Base-by-base conservation (phyloP, 2,888 invertebrate species). In the Ectropis crepuscularia region DNA sequence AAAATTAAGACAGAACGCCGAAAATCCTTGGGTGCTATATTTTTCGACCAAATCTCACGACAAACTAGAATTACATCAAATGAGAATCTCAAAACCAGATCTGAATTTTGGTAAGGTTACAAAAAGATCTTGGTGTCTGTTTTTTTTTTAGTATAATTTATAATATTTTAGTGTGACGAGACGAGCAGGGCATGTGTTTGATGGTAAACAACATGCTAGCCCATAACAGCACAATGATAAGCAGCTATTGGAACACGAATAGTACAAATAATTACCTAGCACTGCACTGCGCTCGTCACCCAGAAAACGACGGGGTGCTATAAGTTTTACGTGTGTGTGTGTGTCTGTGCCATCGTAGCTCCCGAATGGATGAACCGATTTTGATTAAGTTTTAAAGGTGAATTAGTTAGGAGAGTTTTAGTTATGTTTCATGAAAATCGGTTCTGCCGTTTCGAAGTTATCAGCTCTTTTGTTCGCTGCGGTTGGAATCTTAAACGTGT, bases 71-170 rank as follows among this genome's bases (percentile, higher is more conserved):
- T 66, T 88, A 79, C 92, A 81, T 85, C 94, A 80, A 77, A 96
- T 69, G 93, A 93, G 77, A 85, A 90, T 68, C 79, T 90, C 78
- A 2, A 81, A 85, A 53, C 81, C 86, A 5, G 85, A 94, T 54
- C 95, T 96, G 83, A 84, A 95, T 82, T 96, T 96, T 84, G 91
- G 86, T 88, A 76, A 81, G 81, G 73, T 50, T 45, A 28, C 16
- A 28, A 28, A 28, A 28, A 28, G 16, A 4, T 4, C 16, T 28
- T 16, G 0, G 8, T 5, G 28, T 47, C 5, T 47, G 5, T 36
- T 8, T 16, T 6, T 8, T 6, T 16, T 16, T 0, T 6, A n/a
- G n/a, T 28, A 9, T 16, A 8, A 36, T 36, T 6, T 5, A 5
- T 0, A 36, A 28, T 36, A 5, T 46, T 28, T 9, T 47, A n/a